Evolutionary conservation across 1,140 invertebrate genomes (phyloP).

Genomic region (Leptinotarsa texana): DNA sequence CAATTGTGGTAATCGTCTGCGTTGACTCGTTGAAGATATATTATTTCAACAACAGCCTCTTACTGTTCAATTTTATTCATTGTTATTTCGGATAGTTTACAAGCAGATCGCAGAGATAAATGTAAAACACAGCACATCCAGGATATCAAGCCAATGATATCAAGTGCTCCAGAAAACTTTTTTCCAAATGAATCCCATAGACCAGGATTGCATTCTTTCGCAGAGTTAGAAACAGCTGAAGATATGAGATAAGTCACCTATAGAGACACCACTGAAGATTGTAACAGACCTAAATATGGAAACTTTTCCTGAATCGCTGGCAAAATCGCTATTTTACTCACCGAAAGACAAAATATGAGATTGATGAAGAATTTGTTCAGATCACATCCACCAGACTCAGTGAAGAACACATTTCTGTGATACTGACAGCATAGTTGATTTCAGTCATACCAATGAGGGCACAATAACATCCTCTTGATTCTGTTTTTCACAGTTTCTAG

Average conservation of each 20-base stretch:
- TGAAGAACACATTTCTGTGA: no score
- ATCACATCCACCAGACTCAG: conserved; percentile 75
- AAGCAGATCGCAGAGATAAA: conserved; percentile 84
- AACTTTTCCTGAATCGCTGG: conserved; percentile 90
- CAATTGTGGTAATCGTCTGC: no score
- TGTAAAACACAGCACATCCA: conserved; percentile 96
- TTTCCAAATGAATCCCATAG: conserved; percentile 59
- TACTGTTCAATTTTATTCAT: conserved; percentile 67
- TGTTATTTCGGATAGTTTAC: conserved; percentile 75
- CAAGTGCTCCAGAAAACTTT: conserved; percentile 56
- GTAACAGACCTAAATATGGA: conserved; percentile 83
- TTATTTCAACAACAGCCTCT: no score
- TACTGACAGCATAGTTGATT: conserved; percentile 82
- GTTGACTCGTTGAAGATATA: no score
- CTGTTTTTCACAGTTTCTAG: conserved; percentile 89
- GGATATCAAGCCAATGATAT: conserved; percentile 86
- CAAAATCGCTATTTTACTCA: conserved; percentile 87
- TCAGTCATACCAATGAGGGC: conserved; percentile 86
- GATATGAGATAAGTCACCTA: conserved; percentile 97
- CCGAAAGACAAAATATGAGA: conserved; percentile 84
- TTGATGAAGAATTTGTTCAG: conserved; percentile 98
- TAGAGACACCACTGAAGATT: conserved; percentile 89
- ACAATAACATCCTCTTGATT: conserved; percentile 86
- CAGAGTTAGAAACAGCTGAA: conserved; percentile 93
- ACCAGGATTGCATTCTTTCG: conserved; percentile 78